Evolutionary conservation across 2,888 invertebrate species (phyloP).

Genomic region (Strigamia transsilvanica): DNA sequence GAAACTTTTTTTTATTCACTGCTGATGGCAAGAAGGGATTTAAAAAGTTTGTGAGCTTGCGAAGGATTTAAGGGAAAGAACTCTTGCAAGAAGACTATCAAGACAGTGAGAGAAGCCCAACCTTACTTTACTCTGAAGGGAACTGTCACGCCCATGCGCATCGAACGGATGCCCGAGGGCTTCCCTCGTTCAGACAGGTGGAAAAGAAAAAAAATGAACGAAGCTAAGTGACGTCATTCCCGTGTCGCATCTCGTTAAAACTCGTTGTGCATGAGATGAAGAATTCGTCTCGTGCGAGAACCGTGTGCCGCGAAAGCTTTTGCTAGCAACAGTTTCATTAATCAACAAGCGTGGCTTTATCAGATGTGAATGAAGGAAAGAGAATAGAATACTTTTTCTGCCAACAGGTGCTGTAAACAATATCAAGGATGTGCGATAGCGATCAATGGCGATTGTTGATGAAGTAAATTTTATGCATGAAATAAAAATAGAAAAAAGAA

Average conservation of each 20-base stretch:
- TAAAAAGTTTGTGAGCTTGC: constrained; percentile 48
- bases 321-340: constrained; percentile 28
- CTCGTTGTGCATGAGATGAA: constrained; percentile 21
- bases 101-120: constrained; percentile 17
- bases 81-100: constrained; percentile 42
- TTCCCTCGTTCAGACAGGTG: constrained; percentile 48
- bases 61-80: constrained; percentile 47
- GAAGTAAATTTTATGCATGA: too few relatives aligned
- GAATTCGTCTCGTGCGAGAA: constrained; percentile 26
- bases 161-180: constrained; percentile 41
- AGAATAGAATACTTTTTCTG: neutral
- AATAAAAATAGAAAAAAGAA: too few relatives aligned
- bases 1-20: constrained; percentile 42
- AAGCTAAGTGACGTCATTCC: constrained; percentile 33
- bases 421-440: neutral
- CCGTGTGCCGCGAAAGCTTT: neutral
- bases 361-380: neutral
- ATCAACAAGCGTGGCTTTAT: constrained; percentile 15
- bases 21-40: constrained; percentile 46
- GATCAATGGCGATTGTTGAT: neutral
- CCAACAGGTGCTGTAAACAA: constrained; percentile 34
- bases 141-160: constrained; percentile 41
- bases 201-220: constrained; percentile 21
- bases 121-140: constrained; percentile 7
- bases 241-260: constrained; percentile 35